Percentiles rank a stretch among this genome's conserved stretches.
Conservation (phyloP, 2,113 vertebrate species). For the Dendrocopos noguchii region DNA sequence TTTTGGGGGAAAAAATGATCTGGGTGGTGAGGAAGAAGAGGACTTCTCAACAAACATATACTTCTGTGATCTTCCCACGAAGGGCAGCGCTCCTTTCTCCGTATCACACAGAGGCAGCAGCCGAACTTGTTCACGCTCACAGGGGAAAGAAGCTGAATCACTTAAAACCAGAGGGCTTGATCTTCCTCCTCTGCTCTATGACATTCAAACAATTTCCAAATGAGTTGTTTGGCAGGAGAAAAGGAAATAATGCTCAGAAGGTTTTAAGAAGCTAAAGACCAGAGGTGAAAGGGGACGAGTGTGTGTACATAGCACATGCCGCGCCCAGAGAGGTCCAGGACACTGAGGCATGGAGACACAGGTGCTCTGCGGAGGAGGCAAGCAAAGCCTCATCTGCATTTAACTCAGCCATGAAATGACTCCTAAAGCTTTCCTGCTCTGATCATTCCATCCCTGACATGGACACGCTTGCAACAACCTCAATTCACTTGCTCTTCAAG, state of each 20-base stretch:
- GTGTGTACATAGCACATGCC: background rate
- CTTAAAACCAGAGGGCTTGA: background rate
- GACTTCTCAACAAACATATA: background rate
- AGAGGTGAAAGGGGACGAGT: background rate
- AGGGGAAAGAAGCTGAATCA: background rate
- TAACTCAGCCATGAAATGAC: slow-evolving; percentile 68
- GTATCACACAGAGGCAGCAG: background rate
- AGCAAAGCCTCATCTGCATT: slow-evolving; percentile 46
- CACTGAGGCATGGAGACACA: slow-evolving; percentile 45
- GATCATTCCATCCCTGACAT: background rate
- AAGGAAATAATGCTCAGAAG: background rate
- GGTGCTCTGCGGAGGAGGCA: slow-evolving; percentile 31
- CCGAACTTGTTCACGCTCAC: background rate
- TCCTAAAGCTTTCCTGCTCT: slow-evolving; percentile 20
- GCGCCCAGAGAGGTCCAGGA: background rate
- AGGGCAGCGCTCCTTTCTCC: background rate
- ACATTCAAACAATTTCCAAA: slow-evolving; percentile 5
- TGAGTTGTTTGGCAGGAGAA: background rate
- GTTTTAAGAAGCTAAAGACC: background rate
- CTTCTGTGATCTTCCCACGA: background rate
- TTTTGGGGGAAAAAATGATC: background rate
- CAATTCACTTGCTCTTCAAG: background rate
- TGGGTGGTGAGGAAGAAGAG: background rate
- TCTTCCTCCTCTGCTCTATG: background rate
- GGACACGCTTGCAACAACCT: background rate